Percentiles rank a stretch among this genome's conserved stretches.
Conservation (phyloP, 2,113 vertebrate species). For the Cyanocitta stelleri region DNA sequence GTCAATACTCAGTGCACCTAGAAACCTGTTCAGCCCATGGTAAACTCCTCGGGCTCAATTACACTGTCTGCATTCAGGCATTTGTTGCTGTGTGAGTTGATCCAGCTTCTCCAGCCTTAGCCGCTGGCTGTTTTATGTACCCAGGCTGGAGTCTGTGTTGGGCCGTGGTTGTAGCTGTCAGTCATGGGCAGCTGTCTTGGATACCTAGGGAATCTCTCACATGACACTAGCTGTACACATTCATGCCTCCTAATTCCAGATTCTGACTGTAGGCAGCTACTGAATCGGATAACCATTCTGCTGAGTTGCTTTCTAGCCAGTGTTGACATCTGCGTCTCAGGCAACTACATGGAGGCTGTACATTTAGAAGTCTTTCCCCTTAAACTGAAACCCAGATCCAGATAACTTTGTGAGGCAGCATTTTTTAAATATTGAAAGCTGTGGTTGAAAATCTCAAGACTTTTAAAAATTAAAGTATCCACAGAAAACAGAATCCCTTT, state of each 20-base stretch:
- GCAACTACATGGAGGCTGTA: not conserved
- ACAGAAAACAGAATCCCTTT: not conserved
- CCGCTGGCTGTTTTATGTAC: not conserved
- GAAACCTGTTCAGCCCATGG: not conserved
- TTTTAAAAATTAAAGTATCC: not conserved
- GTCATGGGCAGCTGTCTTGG: not conserved
- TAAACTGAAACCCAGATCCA: not conserved
- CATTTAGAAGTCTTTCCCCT: not conserved
- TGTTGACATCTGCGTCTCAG: fast-evolving
- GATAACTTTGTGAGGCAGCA: not conserved
- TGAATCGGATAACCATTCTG: not conserved
- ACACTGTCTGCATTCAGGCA: not conserved
- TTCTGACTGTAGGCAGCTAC: not conserved
- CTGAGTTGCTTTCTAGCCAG: not conserved
- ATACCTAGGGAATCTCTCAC: not conserved
- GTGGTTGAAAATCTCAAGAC: not conserved
- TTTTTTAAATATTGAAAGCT: not conserved
- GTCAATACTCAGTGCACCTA: not conserved
- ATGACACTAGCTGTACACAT: not conserved
- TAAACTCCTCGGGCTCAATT: not conserved
- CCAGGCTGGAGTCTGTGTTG: not conserved
- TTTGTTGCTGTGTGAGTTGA: not conserved
- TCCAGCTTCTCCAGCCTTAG: not conserved
- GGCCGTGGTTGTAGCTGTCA: not conserved
- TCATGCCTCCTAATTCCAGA: not conserved